Percentiles rank a stretch among this genome's conserved stretches.
Evolutionary conservation across 1,140 invertebrate genomes (phyloP).

Genomic region (Cylas formicarius): DNA sequence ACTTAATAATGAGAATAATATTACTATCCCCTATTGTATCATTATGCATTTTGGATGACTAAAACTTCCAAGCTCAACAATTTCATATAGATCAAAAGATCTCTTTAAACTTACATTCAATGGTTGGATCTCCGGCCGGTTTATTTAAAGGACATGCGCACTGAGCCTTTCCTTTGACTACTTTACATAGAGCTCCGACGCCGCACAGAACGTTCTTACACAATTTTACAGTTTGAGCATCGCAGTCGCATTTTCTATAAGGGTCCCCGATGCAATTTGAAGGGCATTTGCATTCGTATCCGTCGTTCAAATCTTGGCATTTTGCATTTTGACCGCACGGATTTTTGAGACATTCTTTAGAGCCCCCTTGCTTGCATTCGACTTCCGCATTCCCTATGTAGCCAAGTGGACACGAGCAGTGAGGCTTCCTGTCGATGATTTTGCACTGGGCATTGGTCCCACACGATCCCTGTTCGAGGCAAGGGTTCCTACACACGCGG

Average conservation of each 20-base stretch:
- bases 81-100: too few relatives aligned
- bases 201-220: slow-evolving; percentile 71
- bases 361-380: slow-evolving; percentile 63
- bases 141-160: slow-evolving; percentile 77
- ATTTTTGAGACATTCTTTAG: slow-evolving; percentile 63
- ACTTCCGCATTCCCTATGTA: slow-evolving; percentile 74
- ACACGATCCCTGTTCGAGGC: slow-evolving; percentile 65
- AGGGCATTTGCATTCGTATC: slow-evolving; percentile 71
- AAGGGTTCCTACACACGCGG: slow-evolving; percentile 76
- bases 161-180: slow-evolving; percentile 57
- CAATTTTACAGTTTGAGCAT: slow-evolving; percentile 51
- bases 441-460: slow-evolving; percentile 80
- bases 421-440: slow-evolving; percentile 64
- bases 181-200: slow-evolving; percentile 70
- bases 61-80: too few relatives aligned
- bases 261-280: slow-evolving; percentile 76
- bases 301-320: slow-evolving; percentile 66
- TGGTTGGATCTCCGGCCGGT: slow-evolving; percentile 75
- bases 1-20: too few relatives aligned
- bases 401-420: slow-evolving; percentile 78
- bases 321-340: slow-evolving; percentile 79
- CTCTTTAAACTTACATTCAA: slow-evolving; percentile 62
- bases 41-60: too few relatives aligned
- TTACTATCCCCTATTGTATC: too few relatives aligned
- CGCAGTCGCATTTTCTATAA: slow-evolving; percentile 68